Base-by-base conservation (phyloP, 2,113 vertebrate species). In the Myiozetetes cayanensis region DNA sequence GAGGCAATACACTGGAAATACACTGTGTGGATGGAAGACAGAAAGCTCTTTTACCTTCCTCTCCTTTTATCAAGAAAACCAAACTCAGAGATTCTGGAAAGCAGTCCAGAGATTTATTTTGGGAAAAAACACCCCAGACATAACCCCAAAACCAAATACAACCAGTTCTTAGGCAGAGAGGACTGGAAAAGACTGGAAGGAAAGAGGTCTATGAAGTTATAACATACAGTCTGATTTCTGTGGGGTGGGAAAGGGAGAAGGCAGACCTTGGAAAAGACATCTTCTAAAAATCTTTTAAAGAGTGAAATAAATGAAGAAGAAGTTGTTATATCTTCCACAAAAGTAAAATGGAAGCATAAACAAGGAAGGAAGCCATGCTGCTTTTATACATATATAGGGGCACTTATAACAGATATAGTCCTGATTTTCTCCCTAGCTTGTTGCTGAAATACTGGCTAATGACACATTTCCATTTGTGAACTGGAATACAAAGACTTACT, bases 91-190 rank as follows among this genome's bases (percentile, higher is more conserved):
- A 25, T 30, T 11, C 9, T 92, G 79, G 25, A 63, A 70, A 77
- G 53, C 12, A 49, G 31, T 37, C 6, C 22, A 86, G 30, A 15
- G 17, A 31, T 55, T 72, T 83, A 8, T 80, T 59, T 30, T 44
- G 18, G 31, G 10, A 19, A 31, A 28, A 58, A 59, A 59, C 3
- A 0, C 10, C 13, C 4, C 13, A 6, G 5, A 24, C 15, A 27
- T 63, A 52, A 55, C 30, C 13, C 7, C 15, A 23, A 14, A 50
- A 16, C 6, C 18, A 44, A 37, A 8, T 4, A 33, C 23, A 37
- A 37, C 9, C 12, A 67, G 25, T 10, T n/a, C 44, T 41, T 7
- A 31, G 27, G 12, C 14, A 50, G n/a, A 63, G 2, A 52, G 2
- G 3, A 41, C 27, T 15, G 8, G 8, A 37, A 41, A 61, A 78